These are phyloP conservation scores for Polymixis flavicincta DNA, from an alignment of 2,888 invertebrate species.

Conservation along the genomic window DNA sequence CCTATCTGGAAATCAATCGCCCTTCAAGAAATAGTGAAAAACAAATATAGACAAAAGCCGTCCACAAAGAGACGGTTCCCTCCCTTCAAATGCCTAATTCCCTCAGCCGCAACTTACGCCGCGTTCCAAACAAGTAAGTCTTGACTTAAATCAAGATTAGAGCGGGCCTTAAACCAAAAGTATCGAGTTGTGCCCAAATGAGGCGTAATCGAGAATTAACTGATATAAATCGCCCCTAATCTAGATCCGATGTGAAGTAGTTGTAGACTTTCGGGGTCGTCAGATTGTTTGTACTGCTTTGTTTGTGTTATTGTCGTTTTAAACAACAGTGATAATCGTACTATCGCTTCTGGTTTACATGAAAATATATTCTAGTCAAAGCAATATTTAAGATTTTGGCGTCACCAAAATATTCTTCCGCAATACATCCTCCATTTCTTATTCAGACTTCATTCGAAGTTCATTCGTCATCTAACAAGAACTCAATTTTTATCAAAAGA, in stretches of 20 bases:
- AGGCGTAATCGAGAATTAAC: constrained; percentile 60
- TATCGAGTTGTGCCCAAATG: constrained; percentile 60
- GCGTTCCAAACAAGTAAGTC: constrained; percentile 55
- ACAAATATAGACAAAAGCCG: constrained; percentile 33
- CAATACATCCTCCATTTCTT: neutral
- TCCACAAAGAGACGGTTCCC: constrained; percentile 19
- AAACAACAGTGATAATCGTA: constrained; percentile 24
- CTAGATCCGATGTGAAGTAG: constrained; percentile 53
- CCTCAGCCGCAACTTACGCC: constrained; percentile 32
- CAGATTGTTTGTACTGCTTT: constrained; percentile 56
- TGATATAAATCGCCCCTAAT: constrained; percentile 61
- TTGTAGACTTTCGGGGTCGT: constrained; percentile 57
- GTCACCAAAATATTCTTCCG: neutral
- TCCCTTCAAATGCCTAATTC: constrained; percentile 16
- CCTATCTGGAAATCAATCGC: neutral
- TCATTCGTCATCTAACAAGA: neutral
- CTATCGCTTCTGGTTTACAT: constrained; percentile 5
- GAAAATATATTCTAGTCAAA: neutral
- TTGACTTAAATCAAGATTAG: constrained; percentile 62
- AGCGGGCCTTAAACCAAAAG: constrained; percentile 47
- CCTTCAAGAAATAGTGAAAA: constrained; percentile 10
- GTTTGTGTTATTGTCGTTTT: constrained; percentile 53
- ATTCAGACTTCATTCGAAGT: neutral
- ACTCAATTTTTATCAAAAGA: neutral
- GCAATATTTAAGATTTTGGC: neutral